Percentiles rank a stretch among this genome's conserved stretches.
Evolutionary conservation across 1,140 invertebrate species (phyloP).

Genomic region (Geopemphigus sp.): DNA sequence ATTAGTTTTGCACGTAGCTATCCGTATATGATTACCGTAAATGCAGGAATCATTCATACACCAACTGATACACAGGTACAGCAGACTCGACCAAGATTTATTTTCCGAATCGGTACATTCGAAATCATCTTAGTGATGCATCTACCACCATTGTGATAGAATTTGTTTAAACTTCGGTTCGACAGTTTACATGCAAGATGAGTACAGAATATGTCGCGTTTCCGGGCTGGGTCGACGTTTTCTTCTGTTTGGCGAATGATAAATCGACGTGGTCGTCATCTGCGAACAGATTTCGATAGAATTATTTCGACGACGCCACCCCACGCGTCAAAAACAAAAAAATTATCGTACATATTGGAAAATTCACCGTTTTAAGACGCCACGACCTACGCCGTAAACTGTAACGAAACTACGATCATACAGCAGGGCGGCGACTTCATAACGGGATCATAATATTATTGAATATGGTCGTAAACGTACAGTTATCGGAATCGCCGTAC

Average conservation of each 20-base stretch:
- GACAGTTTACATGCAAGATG: too few relatives aligned
- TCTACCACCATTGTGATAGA: background rate
- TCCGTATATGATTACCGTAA: constrained; percentile 53
- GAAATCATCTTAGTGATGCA: background rate
- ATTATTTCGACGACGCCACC: too few relatives aligned
- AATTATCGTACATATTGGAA: too few relatives aligned
- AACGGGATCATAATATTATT: too few relatives aligned
- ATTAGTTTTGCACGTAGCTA: constrained; percentile 52
- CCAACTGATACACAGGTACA: constrained; percentile 52
- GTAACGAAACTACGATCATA: background rate
- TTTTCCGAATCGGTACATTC: constrained; percentile 43
- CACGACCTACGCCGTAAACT: background rate
- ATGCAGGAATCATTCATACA: constrained; percentile 52
- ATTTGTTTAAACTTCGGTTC: background rate
- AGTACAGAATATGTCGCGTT: background rate
- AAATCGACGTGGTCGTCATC: constrained; percentile 29
- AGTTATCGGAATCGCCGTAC: too few relatives aligned
- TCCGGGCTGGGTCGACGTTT: background rate
- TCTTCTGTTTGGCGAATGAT: constrained; percentile 8
- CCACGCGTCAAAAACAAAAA: too few relatives aligned
- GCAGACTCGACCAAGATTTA: constrained; percentile 50
- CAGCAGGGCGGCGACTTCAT: constrained; percentile 2
- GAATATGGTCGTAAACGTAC: too few relatives aligned
- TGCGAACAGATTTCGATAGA: too few relatives aligned
- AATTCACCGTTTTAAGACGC: constrained; percentile 37